Evolutionary conservation across 2,888 invertebrate genomes (phyloP).

Genomic region (Colostygia pectinataria): DNA sequence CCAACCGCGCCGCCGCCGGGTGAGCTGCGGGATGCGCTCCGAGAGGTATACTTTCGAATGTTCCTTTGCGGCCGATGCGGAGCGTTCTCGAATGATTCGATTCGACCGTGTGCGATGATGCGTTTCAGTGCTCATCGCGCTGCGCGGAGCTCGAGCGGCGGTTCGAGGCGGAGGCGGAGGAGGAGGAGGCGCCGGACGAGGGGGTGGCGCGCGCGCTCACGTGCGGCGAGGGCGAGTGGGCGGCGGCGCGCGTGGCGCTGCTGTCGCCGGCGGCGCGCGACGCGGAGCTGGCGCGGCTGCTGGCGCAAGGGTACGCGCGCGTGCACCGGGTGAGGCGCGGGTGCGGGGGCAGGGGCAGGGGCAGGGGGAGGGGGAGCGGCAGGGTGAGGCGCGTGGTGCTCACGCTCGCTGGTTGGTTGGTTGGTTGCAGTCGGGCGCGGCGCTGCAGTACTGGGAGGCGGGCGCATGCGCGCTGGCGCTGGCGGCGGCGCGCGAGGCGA

Average conservation of each 20-base stretch:
- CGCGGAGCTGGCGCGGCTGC: slow-evolving; percentile 32
- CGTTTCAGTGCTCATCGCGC: slow-evolving; percentile 43
- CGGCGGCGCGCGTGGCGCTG: slow-evolving; percentile 42
- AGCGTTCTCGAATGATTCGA: no score
- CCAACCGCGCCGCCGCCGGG: slow-evolving; percentile 6
- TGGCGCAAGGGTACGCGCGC: not conserved
- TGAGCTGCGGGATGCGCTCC: not conserved
- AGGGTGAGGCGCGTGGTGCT: not conserved
- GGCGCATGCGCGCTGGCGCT: slow-evolving; percentile 44
- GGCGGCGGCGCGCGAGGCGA: slow-evolving; percentile 36
- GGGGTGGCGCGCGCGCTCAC: slow-evolving; percentile 37
- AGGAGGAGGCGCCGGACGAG: slow-evolving; percentile 14
- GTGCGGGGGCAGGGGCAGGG: not conserved
- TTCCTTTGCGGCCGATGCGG: no score
- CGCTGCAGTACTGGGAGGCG: slow-evolving; percentile 54
- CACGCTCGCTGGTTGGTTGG: no score
- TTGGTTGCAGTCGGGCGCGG: slow-evolving; percentile 22
- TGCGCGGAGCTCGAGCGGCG: slow-evolving; percentile 44
- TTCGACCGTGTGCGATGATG: slow-evolving; percentile 12
- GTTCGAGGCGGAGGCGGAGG: slow-evolving; percentile 13
- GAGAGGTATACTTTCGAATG: slow-evolving; percentile 13
- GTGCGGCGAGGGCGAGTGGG: slow-evolving; percentile 51
- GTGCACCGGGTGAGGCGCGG: slow-evolving; percentile 29
- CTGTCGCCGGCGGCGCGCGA: slow-evolving; percentile 33
- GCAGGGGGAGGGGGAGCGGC: slow-evolving; percentile 4